phyloP scores from a whole-genome alignment of 2,888 invertebrate species.

The Tholera decimalis region DNA sequence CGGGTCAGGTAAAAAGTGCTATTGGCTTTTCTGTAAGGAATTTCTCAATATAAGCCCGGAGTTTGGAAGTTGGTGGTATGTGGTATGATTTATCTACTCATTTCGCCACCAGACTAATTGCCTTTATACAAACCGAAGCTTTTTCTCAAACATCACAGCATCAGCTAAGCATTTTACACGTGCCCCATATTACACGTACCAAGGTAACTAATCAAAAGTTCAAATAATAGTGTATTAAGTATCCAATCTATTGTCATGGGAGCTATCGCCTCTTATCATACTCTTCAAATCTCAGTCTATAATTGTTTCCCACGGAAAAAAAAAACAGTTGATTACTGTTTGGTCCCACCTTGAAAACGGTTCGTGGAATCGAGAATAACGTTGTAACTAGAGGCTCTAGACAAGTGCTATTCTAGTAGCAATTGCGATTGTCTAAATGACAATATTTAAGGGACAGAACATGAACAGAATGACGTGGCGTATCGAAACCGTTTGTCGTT shows the following conservation, averaged over 20 bases:
- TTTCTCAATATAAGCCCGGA: too few species aligned
- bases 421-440: too few species aligned
- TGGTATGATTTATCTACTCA: too few species aligned
- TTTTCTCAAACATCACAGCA: not conserved
- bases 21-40: too few species aligned
- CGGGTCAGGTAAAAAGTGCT: too few species aligned
- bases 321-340: slow-evolving; percentile 17
- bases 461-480: too few species aligned
- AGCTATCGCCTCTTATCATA: slow-evolving; percentile 19
- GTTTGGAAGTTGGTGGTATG: too few species aligned
- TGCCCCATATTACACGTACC: not conserved
- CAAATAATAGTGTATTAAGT: not conserved
- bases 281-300: slow-evolving; percentile 15
- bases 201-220: slow-evolving; percentile 11
- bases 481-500: too few species aligned
- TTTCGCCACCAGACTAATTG: too few species aligned
- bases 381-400: not conserved
- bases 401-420: not conserved
- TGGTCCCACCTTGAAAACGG: not conserved
- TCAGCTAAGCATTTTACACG: not conserved
- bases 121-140: not conserved
- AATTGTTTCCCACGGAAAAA: slow-evolving; percentile 42
- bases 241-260: slow-evolving; percentile 14
- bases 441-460: too few species aligned
- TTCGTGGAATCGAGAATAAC: slow-evolving; percentile 1